Conservation (phyloP, 1,140 invertebrate genomes). For the Panagrolaimus sp. region DNA sequence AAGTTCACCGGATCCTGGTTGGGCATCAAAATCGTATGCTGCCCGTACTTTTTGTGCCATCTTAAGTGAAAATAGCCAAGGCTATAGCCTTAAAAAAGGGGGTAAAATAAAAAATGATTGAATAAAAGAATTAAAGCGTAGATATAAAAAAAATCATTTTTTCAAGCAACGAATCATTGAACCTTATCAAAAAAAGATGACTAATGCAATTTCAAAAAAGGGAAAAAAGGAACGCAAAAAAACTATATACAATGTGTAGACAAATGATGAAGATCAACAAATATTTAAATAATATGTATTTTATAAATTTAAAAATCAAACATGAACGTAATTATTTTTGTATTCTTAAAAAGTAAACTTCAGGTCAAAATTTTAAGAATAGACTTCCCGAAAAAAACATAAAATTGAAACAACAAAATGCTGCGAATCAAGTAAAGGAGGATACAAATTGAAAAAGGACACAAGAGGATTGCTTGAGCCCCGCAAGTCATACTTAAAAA, state of each 20-base stretch:
- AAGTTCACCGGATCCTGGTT: slow-evolving; percentile 81
- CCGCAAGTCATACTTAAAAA: background rate
- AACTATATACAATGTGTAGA: background rate
- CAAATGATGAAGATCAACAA: too few species aligned
- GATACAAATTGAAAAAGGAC: too few species aligned
- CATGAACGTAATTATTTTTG: too few species aligned
- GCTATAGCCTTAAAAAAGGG: background rate
- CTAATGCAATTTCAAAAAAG: background rate
- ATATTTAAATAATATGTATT: too few species aligned
- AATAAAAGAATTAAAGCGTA: background rate
- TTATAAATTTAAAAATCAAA: too few species aligned
- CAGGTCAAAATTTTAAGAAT: too few species aligned
- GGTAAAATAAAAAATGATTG: background rate
- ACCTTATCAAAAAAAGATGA: background rate
- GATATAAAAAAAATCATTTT: background rate
- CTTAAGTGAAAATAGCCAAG: slow-evolving; percentile 12
- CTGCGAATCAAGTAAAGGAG: too few species aligned
- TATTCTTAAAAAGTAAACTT: too few species aligned
- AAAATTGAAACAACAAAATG: too few species aligned
- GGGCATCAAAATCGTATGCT: slow-evolving; percentile 80
- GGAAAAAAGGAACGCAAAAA: background rate
- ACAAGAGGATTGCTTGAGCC: too few species aligned
- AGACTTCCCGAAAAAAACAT: too few species aligned
- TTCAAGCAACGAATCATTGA: background rate
- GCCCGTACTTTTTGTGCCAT: slow-evolving; percentile 48